Evolutionary conservation across 2,113 vertebrate species (phyloP).

Genomic region (Pterocles burchelli): DNA sequence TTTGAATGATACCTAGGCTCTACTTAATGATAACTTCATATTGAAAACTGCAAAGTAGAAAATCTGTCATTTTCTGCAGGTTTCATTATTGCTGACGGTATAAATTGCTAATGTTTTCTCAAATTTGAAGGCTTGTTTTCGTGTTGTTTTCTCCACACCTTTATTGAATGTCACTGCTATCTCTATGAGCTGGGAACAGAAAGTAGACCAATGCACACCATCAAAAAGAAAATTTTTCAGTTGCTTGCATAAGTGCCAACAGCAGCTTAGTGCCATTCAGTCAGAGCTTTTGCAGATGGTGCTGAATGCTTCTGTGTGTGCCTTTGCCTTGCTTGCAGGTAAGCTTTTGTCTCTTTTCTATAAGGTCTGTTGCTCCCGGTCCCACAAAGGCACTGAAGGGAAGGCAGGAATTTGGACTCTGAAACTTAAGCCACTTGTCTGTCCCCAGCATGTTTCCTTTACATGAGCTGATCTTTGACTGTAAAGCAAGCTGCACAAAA

Average conservation of each 20-base stretch:
- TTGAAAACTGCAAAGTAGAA: not conserved
- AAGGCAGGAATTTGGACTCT: not conserved
- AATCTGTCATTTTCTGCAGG: not conserved
- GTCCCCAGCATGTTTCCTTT: not conserved
- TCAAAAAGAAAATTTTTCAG: not conserved
- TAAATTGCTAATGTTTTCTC: not conserved
- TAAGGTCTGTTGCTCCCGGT: not conserved
- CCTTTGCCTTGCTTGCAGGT: not conserved
- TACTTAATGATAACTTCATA: not conserved
- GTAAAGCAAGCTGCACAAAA: not conserved
- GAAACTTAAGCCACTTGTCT: not conserved
- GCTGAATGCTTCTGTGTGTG: accelerated
- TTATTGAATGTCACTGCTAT: not conserved
- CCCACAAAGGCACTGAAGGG: not conserved
- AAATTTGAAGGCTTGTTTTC: not conserved
- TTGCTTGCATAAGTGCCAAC: accelerated
- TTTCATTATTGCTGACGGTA: not conserved
- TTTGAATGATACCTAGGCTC: not conserved
- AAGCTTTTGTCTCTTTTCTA: not conserved
- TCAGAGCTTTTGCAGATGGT: not conserved
- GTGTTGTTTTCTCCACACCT: not conserved
- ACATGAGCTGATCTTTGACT: not conserved
- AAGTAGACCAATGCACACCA: not conserved
- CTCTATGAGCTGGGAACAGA: not conserved
- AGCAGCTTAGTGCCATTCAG: not conserved